Conservation (phyloP, 1,140 invertebrate genomes). For the Antheraea mylitta region DNA sequence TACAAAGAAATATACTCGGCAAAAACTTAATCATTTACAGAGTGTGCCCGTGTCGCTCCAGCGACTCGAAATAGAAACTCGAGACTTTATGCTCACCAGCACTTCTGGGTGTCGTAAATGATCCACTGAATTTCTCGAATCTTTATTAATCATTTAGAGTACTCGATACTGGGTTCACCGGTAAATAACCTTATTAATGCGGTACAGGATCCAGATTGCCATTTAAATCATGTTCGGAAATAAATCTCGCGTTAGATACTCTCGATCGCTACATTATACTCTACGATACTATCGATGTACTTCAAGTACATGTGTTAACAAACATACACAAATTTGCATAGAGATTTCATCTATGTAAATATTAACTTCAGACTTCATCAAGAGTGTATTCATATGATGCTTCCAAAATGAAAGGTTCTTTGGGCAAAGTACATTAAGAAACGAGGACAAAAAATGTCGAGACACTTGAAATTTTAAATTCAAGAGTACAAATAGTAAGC, state of each 20-base stretch:
- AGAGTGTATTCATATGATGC: slow-evolving; percentile 5
- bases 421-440: slow-evolving; percentile 57
- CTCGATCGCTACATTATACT: background rate
- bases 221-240: slow-evolving; percentile 14
- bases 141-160: slow-evolving; percentile 51
- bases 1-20: slow-evolving; percentile 43
- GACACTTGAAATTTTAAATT: slow-evolving; percentile 18
- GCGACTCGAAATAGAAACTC: slow-evolving; percentile 50
- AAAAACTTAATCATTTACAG: slow-evolving; percentile 57
- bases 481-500: slow-evolving; percentile 52
- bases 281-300: background rate
- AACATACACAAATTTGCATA: background rate
- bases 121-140: slow-evolving; percentile 17
- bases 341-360: background rate
- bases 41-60: slow-evolving; percentile 43
- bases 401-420: slow-evolving; percentile 28
- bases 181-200: slow-evolving; percentile 19
- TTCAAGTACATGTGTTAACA: background rate
- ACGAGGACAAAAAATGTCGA: slow-evolving; percentile 59
- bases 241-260: slow-evolving; percentile 3
- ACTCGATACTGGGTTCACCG: slow-evolving; percentile 31
- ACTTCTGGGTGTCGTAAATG: slow-evolving; percentile 51
- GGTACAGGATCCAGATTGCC: slow-evolving; percentile 14
- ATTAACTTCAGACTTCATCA: background rate
- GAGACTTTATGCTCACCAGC: slow-evolving; percentile 18